A percentile compares a stretch with the other conserved stretches of the same genome.
These are phyloP conservation scores for Micromys minutus DNA, from an alignment of 2,113 vertebrate genomes.

Conservation along the genomic window DNA sequence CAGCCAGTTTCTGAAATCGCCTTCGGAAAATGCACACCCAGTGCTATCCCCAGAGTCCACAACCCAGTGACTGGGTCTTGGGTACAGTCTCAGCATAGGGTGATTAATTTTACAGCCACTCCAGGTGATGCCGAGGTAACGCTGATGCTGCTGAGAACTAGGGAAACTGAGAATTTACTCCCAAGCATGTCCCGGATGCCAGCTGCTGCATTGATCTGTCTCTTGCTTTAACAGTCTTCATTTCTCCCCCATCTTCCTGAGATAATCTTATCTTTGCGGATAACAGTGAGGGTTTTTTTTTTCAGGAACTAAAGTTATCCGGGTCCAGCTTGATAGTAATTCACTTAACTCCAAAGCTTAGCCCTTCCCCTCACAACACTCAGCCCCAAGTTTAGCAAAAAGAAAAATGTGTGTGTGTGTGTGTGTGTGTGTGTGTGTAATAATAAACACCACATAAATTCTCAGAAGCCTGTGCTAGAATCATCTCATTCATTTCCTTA, in stretches of 20 bases:
- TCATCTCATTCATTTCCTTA: constrained; percentile 1
- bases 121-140: not conserved
- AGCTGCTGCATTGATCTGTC: not conserved
- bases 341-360: constrained; percentile 21
- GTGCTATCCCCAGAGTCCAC: not conserved
- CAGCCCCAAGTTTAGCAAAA: constrained; percentile 27
- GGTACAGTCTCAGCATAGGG: not conserved
- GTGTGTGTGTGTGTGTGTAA: no score
- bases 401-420: no score
- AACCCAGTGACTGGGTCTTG: not conserved
- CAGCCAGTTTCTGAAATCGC: not conserved
- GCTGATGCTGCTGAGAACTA: not conserved
- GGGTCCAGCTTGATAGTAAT: not conserved
- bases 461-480: not conserved
- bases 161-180: constrained; percentile 1
- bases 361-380: not conserved
- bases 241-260: not conserved
- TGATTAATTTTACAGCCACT: not conserved
- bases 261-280: not conserved
- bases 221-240: not conserved
- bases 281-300: not conserved
- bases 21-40: not conserved
- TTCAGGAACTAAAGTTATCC: not conserved
- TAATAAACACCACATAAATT: not conserved
- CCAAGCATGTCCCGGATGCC: not conserved